Percentiles rank a stretch among this genome's conserved stretches.
phyloP scores from a whole-genome alignment of 2,113 vertebrate genomes.

The Paradisaea rubra region DNA sequence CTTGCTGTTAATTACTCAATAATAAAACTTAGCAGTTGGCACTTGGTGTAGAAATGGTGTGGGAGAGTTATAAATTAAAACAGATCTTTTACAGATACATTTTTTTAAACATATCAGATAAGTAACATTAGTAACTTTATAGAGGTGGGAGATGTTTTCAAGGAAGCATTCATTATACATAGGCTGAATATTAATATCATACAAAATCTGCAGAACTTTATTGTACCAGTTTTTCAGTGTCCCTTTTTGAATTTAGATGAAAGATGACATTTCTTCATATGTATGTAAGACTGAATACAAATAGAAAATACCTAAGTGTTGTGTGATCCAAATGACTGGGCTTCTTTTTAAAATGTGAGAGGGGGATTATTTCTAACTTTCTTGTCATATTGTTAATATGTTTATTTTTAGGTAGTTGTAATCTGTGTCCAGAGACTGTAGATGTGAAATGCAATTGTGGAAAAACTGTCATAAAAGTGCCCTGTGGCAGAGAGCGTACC shows the following conservation, averaged over 20 bases:
- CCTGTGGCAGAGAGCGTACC: slow-evolving; percentile 84
- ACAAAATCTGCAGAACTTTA: neutral
- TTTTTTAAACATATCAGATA: neutral
- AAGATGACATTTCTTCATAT: neutral
- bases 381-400: neutral
- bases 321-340: neutral
- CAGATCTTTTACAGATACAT: neutral
- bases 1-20: neutral
- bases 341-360: neutral
- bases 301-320: neutral
- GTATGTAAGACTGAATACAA: neutral
- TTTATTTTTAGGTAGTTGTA: slow-evolving; percentile 80
- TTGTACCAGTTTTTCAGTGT: neutral
- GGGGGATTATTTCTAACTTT: neutral
- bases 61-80: neutral
- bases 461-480: slow-evolving; percentile 76
- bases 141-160: neutral
- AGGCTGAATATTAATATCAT: neutral
- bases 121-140: neutral
- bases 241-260: neutral
- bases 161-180: neutral
- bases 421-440: slow-evolving; percentile 83
- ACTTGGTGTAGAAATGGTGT: neutral
- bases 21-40: neutral
- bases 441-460: slow-evolving; percentile 82